Conservation (phyloP, 2,888 invertebrate genomes). For the Sipunculus nudus region DNA sequence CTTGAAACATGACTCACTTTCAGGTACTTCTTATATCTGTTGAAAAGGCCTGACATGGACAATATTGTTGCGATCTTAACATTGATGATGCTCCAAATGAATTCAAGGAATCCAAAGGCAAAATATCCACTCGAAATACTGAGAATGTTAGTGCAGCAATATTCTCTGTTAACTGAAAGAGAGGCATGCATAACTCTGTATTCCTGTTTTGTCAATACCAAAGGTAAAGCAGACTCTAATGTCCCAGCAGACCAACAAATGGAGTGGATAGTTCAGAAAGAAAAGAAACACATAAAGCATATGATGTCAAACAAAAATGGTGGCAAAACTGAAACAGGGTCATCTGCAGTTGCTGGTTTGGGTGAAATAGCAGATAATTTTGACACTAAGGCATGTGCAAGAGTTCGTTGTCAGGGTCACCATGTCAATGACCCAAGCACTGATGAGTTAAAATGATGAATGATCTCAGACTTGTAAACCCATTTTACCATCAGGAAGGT, state of each 20-base stretch:
- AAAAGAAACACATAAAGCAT: constrained; percentile 20
- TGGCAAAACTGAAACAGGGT: constrained; percentile 2
- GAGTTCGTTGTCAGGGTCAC: no score
- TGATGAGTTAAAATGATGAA: no score
- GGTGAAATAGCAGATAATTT: constrained; percentile 4
- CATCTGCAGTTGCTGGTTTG: constrained; percentile 14
- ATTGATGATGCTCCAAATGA: background rate
- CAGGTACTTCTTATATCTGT: constrained; percentile 1
- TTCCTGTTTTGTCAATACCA: constrained; percentile 20
- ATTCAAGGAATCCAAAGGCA: background rate
- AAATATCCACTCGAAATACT: background rate
- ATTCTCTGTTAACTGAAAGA: background rate
- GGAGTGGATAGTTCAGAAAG: constrained; percentile 16
- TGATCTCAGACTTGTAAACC: no score
- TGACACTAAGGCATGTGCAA: constrained; percentile 12
- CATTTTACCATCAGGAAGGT: no score
- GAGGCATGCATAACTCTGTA: constrained; percentile 1
- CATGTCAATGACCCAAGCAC: no score
- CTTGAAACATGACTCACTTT: constrained; percentile 4
- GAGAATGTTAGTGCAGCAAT: background rate
- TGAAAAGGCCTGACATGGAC: background rate
- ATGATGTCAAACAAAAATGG: constrained; percentile 22
- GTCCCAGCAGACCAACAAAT: constrained; percentile 19
- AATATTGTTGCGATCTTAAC: background rate
- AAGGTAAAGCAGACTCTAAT: constrained; percentile 8